These are phyloP conservation scores for Exephanes ischioxanthus DNA, from an alignment of 2,888 invertebrate species.

Conservation along the genomic window DNA sequence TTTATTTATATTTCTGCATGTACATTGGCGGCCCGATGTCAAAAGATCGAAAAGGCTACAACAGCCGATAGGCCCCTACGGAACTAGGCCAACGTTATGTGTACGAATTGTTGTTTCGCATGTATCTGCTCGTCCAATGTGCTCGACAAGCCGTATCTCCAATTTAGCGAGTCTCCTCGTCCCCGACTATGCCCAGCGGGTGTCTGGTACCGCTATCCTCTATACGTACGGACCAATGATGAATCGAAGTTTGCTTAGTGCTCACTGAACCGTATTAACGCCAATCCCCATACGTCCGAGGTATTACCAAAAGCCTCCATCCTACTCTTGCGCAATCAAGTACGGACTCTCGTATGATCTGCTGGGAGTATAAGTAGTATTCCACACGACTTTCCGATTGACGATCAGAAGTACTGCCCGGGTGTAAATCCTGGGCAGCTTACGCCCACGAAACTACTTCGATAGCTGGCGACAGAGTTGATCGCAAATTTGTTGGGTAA, in stretches of 20 bases:
- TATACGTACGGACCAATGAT: slow-evolving; percentile 21
- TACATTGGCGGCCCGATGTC: background rate
- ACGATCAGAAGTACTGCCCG: background rate
- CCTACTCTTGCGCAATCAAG: background rate
- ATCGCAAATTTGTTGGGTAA: background rate
- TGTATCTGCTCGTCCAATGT: too few species aligned
- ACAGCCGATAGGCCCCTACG: too few species aligned
- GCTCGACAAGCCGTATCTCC: slow-evolving; percentile 22
- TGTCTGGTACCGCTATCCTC: background rate
- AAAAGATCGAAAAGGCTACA: too few species aligned
- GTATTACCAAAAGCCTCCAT: slow-evolving; percentile 22
- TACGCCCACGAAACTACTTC: slow-evolving; percentile 1
- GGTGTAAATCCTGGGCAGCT: background rate
- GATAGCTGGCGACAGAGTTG: background rate
- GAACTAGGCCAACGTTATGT: too few species aligned
- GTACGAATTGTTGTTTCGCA: too few species aligned
- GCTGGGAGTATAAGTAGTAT: slow-evolving; percentile 3
- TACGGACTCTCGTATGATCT: background rate
- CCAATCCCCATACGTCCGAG: slow-evolving; percentile 16
- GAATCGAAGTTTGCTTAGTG: slow-evolving; percentile 51
- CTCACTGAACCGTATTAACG: slow-evolving; percentile 56
- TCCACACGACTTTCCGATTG: background rate
- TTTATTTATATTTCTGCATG: background rate
- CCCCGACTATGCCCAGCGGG: slow-evolving; percentile 41
- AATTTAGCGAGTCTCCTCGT: slow-evolving; percentile 31